Percentiles rank a stretch among this genome's conserved stretches.
These are phyloP conservation scores for Triplophysa siluroides DNA, from an alignment of 2,113 vertebrate species.

Conservation along the genomic window DNA sequence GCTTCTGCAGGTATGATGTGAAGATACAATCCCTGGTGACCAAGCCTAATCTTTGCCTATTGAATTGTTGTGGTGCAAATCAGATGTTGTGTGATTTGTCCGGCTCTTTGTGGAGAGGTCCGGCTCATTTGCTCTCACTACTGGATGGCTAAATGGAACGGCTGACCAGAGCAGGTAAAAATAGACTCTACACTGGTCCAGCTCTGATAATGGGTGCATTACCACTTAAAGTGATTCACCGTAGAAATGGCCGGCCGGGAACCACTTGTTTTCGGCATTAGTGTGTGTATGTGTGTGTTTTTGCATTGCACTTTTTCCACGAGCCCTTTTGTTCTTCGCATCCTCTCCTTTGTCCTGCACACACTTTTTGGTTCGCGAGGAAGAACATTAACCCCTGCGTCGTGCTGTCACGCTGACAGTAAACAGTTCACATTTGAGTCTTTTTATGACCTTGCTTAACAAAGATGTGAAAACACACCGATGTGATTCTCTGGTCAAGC, in stretches of 20 bases:
- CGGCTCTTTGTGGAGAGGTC: conserved; percentile 63
- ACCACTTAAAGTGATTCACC: conserved; percentile 55
- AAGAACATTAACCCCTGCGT: neutral
- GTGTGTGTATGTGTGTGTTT: conserved; percentile 8
- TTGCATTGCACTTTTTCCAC: conserved; percentile 7
- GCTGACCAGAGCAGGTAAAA: conserved; percentile 67
- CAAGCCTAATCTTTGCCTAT: conserved; percentile 28
- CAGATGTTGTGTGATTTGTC: conserved; percentile 62
- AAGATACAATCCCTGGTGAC: neutral
- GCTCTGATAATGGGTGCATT: conserved; percentile 56
- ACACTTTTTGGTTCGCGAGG: neutral
- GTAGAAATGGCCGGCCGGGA: conserved; percentile 46
- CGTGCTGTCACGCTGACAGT: neutral
- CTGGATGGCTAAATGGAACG: conserved; percentile 72
- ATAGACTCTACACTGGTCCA: conserved; percentile 65
- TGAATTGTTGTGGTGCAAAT: conserved; percentile 44
- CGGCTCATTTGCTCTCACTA: conserved; percentile 74
- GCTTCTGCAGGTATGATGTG: neutral
- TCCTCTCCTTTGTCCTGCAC: neutral
- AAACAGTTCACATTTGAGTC: too few species aligned
- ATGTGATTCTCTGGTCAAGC: too few species aligned
- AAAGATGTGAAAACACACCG: too few species aligned
- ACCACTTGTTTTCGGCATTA: conserved; percentile 33
- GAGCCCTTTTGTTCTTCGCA: neutral
- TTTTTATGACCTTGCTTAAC: too few species aligned